A percentile compares a stretch with the other conserved stretches of the same genome.
phyloP scores from a whole-genome alignment of 2,888 invertebrate genomes.

The Diloba caeruleocephala region DNA sequence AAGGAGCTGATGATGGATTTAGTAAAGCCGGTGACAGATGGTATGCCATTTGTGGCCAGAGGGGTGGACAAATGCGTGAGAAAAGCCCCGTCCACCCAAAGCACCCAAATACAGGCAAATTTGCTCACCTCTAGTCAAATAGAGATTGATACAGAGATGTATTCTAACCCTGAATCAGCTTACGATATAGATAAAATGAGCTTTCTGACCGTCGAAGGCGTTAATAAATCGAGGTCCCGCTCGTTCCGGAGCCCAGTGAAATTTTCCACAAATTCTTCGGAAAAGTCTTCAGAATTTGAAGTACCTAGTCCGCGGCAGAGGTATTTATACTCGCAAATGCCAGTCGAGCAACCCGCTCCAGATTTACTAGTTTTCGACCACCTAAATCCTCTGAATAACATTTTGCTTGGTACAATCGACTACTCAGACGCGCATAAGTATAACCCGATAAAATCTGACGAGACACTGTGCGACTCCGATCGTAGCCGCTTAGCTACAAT shows the following conservation, averaged over 20 bases:
- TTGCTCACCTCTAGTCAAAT: conserved; percentile 77
- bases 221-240: neutral
- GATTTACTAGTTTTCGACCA: conserved; percentile 73
- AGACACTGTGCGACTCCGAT: conserved; percentile 21
- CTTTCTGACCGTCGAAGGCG: neutral
- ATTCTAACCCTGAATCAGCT: conserved; percentile 53
- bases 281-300: conserved; percentile 29
- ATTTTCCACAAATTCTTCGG: conserved; percentile 7
- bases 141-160: conserved; percentile 63
- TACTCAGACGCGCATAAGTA: conserved; percentile 65
- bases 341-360: neutral
- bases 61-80: conserved; percentile 29
- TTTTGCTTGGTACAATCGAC: conserved; percentile 61
- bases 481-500: conserved; percentile 4
- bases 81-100: conserved; percentile 61
- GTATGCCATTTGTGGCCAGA: conserved; percentile 60
- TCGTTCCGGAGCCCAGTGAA: conserved; percentile 28
- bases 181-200: conserved; percentile 28
- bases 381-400: conserved; percentile 78
- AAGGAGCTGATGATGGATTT: conserved; percentile 80
- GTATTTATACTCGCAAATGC: neutral
- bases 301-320: neutral
- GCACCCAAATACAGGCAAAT: conserved; percentile 76
- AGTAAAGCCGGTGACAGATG: conserved; percentile 75
- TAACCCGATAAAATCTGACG: conserved; percentile 56